Evolutionary conservation across 2,797 vertebrate species (phyloP), one percentile per base, ranked within the genome.

Genomic region (Phyllotis vaccarum): DNA sequence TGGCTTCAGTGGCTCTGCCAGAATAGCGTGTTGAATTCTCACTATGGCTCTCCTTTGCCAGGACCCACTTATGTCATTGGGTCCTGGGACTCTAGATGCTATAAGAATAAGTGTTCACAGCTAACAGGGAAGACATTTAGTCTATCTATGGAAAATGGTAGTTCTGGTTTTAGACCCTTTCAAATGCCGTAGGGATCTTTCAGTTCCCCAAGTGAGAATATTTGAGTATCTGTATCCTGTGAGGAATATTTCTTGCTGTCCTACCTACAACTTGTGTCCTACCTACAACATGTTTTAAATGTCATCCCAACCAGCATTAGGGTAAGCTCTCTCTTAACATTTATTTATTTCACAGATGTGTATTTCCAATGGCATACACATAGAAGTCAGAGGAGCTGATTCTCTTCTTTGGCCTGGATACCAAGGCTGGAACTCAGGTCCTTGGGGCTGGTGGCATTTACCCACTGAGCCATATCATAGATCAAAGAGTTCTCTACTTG

Each of bases 141-240:
- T 78, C 92, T 90, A 7, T 70, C 34, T 5, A 49, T n/a, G 83
- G 54, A 74, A 87, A 72, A 66, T 80, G 49, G 93, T 78, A 91
- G 85, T 88, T 97, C 79, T 95, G 34, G 72, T n/a, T 91, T 86
- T 76, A 87, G 81, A 17, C 11, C 11, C 29, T 60, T 83, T 29
- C 10, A 56, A 94, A 93, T 56, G 46, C 86, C 81, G 54, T 19
- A 43, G 90, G 85, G 43, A 40, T 64, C 46, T 95, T 95, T 89
- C 64, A 17, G 16, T 96, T 95, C 58, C 93, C 68, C 40, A 64
- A 40, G 66, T 78, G 52, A 82, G 62, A 89, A 17, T 37, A 40
- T 88, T 72, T 88, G 72, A 66, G 16, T 22, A 34, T 88, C 66
- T 24, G 46, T 62, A 21, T 70, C n/a, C 40, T 19, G 12, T 6